phyloP scores from a whole-genome alignment of 2,888 invertebrate genomes.

The Tenthredo distinguenda region DNA sequence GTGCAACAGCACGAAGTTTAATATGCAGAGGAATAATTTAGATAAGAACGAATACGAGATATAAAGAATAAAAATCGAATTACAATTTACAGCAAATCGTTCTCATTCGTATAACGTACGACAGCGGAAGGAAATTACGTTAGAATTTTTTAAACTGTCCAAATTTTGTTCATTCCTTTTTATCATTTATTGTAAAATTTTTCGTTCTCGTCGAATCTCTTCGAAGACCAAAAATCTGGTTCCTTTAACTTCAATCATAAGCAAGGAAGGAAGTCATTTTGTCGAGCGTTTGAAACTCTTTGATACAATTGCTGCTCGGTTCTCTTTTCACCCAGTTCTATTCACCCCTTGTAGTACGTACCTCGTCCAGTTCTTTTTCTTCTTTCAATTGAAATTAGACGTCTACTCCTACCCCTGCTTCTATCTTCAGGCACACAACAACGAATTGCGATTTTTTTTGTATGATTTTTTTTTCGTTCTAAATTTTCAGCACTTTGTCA shows the following conservation, averaged over 20 bases:
- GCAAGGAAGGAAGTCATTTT: conserved; percentile 27
- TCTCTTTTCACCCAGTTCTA: neutral
- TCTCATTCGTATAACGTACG: neutral
- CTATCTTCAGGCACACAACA: neutral
- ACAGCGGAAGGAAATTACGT: no score
- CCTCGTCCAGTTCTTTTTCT: neutral
- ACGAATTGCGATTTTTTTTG: neutral
- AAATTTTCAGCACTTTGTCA: neutral
- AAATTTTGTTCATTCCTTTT: neutral
- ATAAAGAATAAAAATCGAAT: neutral
- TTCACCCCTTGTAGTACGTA: neutral
- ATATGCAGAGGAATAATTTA: neutral
- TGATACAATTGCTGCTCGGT: conserved; percentile 6
- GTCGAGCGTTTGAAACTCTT: conserved; percentile 14
- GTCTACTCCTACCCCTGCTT: neutral
- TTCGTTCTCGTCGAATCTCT: neutral
- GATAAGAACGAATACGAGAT: neutral
- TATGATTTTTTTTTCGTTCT: neutral
- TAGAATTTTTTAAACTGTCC: no score
- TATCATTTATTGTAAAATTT: neutral
- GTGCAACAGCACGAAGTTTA: neutral
- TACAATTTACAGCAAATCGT: neutral
- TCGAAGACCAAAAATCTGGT: neutral
- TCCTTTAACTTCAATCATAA: neutral
- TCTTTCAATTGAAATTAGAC: neutral